These are phyloP conservation scores for Lophius piscatorius DNA, from an alignment of 2,113 vertebrate species.

Conservation along the genomic window DNA sequence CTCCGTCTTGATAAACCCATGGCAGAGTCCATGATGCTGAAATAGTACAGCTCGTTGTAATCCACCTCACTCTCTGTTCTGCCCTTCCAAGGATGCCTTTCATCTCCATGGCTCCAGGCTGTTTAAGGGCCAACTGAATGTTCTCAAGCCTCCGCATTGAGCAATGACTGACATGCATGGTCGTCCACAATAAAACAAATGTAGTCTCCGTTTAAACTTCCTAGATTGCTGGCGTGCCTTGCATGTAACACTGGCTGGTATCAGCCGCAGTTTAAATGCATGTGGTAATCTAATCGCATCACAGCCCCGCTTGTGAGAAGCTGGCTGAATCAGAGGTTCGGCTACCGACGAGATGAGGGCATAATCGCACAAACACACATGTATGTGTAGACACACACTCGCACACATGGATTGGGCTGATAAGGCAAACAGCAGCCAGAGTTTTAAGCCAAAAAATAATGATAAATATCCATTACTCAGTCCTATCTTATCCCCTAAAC, in stretches of 20 bases:
- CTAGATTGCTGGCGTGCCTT: constrained; percentile 24
- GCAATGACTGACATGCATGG: no score
- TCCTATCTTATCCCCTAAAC: constrained; percentile 61
- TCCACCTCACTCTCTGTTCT: no score
- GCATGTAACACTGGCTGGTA: constrained; percentile 23
- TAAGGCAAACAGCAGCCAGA: constrained; percentile 28
- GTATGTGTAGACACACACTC: constrained; percentile 15
- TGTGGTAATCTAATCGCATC: constrained; percentile 61
- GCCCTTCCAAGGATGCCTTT: no score
- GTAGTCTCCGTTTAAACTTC: background rate
- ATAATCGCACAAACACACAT: constrained; percentile 21
- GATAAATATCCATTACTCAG: background rate
- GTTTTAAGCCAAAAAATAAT: constrained; percentile 7
- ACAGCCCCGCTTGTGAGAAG: constrained; percentile 35
- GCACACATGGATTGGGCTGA: constrained; percentile 26
- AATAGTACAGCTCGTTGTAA: no score
- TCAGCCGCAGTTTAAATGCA: constrained; percentile 44
- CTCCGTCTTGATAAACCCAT: no score
- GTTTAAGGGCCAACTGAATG: no score
- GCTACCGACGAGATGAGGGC: constrained; percentile 44
- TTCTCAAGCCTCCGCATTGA: no score
- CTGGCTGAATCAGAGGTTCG: constrained; percentile 47
- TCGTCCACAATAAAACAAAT: no score
- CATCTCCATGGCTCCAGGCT: no score
- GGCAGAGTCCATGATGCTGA: no score